phyloP scores from a whole-genome alignment of 2,797 vertebrate species.

The Meriones psammophilus region DNA sequence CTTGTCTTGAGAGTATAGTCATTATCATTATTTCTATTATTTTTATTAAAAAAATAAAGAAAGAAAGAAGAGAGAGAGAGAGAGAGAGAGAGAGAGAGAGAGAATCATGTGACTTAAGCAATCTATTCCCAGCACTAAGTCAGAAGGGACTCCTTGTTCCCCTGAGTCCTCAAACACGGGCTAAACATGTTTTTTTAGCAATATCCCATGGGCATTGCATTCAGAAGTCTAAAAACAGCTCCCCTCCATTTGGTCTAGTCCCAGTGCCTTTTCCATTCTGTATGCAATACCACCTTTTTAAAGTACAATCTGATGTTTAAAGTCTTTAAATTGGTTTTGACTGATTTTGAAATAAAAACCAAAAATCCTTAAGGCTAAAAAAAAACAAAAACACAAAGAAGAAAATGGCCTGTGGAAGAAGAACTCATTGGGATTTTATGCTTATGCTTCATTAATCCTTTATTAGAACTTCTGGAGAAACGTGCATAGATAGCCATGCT shows the following conservation, averaged over 20 bases:
- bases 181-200: not conserved
- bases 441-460: too few relatives aligned
- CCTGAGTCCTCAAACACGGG: not conserved
- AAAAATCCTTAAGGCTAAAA: conserved; percentile 9
- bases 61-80: not conserved
- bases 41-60: not conserved
- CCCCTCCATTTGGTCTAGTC: not conserved
- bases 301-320: not conserved
- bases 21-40: not conserved
- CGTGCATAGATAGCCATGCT: too few relatives aligned
- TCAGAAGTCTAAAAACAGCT: not conserved
- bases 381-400: too few relatives aligned
- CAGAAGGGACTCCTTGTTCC: not conserved
- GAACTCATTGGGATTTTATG: too few relatives aligned
- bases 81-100: not conserved
- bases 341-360: conserved; percentile 7
- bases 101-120: not conserved
- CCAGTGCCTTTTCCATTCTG: not conserved
- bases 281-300: not conserved
- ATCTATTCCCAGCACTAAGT: not conserved
- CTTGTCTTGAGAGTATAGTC: not conserved
- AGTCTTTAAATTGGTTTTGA: conserved; percentile 30
- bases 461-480: too few relatives aligned
- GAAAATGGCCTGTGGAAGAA: too few relatives aligned
- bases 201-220: not conserved